These are phyloP conservation scores for Butorides virescens DNA, from an alignment of 2,113 vertebrate species.

Conservation along the genomic window DNA sequence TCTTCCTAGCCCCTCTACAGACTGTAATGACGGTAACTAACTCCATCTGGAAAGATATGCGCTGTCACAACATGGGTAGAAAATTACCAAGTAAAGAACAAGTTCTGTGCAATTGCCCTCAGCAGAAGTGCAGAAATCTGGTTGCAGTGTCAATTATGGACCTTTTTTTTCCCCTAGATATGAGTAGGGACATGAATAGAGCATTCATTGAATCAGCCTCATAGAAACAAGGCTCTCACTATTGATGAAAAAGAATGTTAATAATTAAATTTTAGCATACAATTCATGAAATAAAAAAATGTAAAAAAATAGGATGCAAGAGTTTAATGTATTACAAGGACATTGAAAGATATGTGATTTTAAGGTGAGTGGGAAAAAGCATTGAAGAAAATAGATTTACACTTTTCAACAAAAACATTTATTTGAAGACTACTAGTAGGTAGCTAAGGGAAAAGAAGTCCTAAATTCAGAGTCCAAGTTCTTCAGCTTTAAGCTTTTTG, in stretches of 20 bases:
- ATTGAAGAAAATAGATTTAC: background rate
- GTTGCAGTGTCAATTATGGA: background rate
- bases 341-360: background rate
- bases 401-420: background rate
- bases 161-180: background rate
- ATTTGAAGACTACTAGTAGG: background rate
- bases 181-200: background rate
- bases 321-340: background rate
- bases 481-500: background rate
- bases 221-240: background rate
- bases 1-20: background rate
- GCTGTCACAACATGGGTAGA: background rate
- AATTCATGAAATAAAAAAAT: background rate
- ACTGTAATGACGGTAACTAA: background rate
- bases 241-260: background rate
- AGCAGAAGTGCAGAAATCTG: background rate
- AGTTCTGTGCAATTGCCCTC: background rate
- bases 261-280: background rate
- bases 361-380: background rate
- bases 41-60: background rate
- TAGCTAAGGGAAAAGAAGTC: background rate
- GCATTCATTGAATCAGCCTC: background rate
- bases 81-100: background rate
- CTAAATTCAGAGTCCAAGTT: background rate
- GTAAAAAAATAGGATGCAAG: background rate